Evolutionary conservation across 2,113 vertebrate species (phyloP), one percentile per base, ranked within the genome.

Genomic region (Sterrhoptilus dennistouni): DNA sequence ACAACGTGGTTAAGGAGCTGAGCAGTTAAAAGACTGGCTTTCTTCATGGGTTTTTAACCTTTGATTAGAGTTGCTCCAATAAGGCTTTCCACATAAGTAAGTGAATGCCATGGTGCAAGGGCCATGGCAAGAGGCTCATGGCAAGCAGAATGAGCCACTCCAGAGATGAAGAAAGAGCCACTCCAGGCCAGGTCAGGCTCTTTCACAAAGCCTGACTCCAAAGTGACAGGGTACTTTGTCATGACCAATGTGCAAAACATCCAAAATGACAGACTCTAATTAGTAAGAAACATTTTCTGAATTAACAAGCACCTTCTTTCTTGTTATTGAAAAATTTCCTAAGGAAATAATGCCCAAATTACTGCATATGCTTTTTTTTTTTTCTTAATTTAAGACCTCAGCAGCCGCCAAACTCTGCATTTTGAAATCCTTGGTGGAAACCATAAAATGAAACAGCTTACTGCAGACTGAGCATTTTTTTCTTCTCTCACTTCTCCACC

Each of bases 21-120:
- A 40, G 59, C 75, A 91, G 70, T 95, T 93, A 79, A 94, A 84
- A 64, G 77, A 25, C 40, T 70, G 42, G 14, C 40, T 75, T 88
- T 83, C 63, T 86, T 31, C 52, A n/a, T 12, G 44, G 22, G 53
- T 81, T 88, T 93, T 93, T 96, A 93, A 93, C 84, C 90, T 96
- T 71, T 88, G 75, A 45, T 38, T 76, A 54, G 68, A 2, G 1
- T 54, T 50, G 25, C 47, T 96, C 40, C 24, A 45, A 66, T 12
- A 64, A 5, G 15, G 54, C 35, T 88, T 83, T 71, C 47, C 9
- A 1, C 4, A 0, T 33, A 40, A 84, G 72, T 35, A 44, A 93
- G 56, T 75, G 47, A 89, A 74, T 28, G 33, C 20, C 53, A 49
- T 3, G 40, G 70, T 59, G 40, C 59, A 44, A 44, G 17, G 3